Conservation (phyloP, 2,888 invertebrate genomes). For the Melangyna quadrimaculata region DNA sequence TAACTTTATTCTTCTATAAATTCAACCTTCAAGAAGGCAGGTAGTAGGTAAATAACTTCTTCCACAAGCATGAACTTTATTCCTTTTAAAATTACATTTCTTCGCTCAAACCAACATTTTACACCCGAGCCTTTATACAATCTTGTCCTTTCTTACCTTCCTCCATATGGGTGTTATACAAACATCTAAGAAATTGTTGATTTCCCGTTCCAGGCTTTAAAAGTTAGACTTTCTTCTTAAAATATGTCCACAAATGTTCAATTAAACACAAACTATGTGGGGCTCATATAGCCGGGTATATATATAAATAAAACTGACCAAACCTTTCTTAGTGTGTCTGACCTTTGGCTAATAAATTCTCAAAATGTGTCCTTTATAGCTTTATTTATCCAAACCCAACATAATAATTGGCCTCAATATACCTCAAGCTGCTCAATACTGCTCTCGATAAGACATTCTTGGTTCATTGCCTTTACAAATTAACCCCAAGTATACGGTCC, state of each 20-base stretch:
- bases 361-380: background rate
- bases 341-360: constrained; percentile 1
- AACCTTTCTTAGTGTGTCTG: background rate
- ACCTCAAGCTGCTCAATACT: constrained; percentile 5
- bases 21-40: background rate
- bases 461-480: constrained; percentile 67
- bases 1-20: background rate
- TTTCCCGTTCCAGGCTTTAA: background rate
- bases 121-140: background rate
- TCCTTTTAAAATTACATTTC: background rate
- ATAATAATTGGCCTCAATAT: background rate
- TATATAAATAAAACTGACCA: background rate
- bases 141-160: background rate
- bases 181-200: background rate
- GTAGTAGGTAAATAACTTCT: background rate
- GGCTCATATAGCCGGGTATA: background rate
- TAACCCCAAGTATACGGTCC: constrained; percentile 65
- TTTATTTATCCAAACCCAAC: background rate
- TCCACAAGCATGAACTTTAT: background rate
- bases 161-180: background rate
- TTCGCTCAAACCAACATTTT: background rate
- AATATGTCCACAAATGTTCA: background rate
- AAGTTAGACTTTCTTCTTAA: background rate
- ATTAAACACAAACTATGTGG: background rate
- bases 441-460: constrained; percentile 8